Conservation (phyloP, 2,113 vertebrate species). For the Pachyramphus minor region DNA sequence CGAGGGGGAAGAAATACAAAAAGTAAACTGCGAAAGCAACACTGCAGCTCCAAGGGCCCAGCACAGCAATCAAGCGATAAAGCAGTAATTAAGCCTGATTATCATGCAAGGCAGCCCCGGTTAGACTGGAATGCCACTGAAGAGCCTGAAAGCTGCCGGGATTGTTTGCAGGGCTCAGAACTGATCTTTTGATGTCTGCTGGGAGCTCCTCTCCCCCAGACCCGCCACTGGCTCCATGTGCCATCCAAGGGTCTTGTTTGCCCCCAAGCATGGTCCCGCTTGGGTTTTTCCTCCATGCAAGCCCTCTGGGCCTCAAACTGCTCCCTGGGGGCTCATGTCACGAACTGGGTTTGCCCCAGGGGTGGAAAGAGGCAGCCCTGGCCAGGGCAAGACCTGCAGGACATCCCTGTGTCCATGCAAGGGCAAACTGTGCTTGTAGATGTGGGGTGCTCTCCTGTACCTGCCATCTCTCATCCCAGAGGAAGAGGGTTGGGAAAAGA, state of each 20-base stretch:
- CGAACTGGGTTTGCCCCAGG: neutral
- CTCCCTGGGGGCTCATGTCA: neutral
- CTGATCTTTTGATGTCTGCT: conserved; percentile 73
- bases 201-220: conserved; percentile 51
- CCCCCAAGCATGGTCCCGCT: neutral
- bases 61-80: conserved; percentile 72
- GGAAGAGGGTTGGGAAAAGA: neutral
- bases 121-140: conserved; percentile 74
- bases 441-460: neutral
- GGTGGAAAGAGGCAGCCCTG: neutral
- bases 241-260: neutral
- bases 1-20: conserved; percentile 47
- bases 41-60: conserved; percentile 65
- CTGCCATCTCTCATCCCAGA: neutral
- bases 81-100: conserved; percentile 78
- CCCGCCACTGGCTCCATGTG: neutral
- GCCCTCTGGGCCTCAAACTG: neutral
- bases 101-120: conserved; percentile 76
- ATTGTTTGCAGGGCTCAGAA: conserved; percentile 66
- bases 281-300: neutral
- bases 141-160: conserved; percentile 69
- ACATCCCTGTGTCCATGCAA: neutral
- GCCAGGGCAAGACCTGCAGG: neutral
- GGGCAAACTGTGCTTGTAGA: neutral
- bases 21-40: conserved; percentile 65